phyloP scores from a whole-genome alignment of 1,140 invertebrate species.

The Agrilus planipennis region DNA sequence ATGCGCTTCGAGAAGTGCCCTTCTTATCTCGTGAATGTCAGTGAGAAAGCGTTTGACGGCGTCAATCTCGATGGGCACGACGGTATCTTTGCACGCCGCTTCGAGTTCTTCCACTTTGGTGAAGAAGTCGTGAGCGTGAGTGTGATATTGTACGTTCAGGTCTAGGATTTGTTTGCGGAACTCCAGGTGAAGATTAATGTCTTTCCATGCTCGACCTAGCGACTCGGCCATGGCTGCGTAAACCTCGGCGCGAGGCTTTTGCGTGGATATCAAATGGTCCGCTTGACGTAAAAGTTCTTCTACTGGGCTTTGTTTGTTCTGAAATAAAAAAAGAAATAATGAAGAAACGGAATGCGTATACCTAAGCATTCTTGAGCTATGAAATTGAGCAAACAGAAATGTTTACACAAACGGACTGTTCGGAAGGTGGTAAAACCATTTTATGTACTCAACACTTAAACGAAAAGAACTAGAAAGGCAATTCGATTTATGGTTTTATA shows the following conservation, averaged over 20 bases:
- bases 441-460: too few relatives aligned
- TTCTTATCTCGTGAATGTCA: conserved; percentile 50
- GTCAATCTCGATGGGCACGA: conserved; percentile 55
- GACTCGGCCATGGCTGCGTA: conserved; percentile 88
- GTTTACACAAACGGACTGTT: too few relatives aligned
- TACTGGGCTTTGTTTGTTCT: conserved; percentile 85
- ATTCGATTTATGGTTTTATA: too few relatives aligned
- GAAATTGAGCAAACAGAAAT: too few relatives aligned
- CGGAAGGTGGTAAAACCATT: too few relatives aligned
- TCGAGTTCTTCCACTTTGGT: conserved; percentile 57
- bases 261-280: conserved; percentile 68
- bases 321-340: conserved; percentile 21
- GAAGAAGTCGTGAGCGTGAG: conserved; percentile 55
- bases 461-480: too few relatives aligned
- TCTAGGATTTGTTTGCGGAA: conserved; percentile 65
- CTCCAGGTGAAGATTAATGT: conserved; percentile 71
- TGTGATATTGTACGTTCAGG: conserved; percentile 61
- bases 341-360: not conserved
- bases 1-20: conserved; percentile 59
- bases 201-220: conserved; percentile 76
- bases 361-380: too few relatives aligned
- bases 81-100: conserved; percentile 47
- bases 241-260: conserved; percentile 64
- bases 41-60: conserved; percentile 50
- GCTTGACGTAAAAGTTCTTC: conserved; percentile 78